These are phyloP conservation scores for Tragelaphus scriptus DNA, from an alignment of 2,113 vertebrate species.

Conservation along the genomic window DNA sequence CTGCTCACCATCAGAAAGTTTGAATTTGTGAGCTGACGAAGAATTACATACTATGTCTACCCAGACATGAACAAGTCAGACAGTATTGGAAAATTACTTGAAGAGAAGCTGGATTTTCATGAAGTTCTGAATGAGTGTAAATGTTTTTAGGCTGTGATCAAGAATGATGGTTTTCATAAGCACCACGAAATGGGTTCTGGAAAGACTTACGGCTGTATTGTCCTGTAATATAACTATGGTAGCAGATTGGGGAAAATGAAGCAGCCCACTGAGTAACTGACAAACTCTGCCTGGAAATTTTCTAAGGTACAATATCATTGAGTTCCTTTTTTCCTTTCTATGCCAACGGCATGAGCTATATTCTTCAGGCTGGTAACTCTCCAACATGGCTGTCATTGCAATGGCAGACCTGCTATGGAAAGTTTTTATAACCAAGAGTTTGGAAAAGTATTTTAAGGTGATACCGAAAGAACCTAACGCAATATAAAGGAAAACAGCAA, in stretches of 20 bases:
- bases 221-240: not conserved
- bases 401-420: not conserved
- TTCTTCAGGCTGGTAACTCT: not conserved
- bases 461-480: slow-evolving; percentile 46
- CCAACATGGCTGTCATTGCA: not conserved
- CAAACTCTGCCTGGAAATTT: slow-evolving; percentile 52
- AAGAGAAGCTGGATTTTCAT: slow-evolving; percentile 74
- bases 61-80: slow-evolving; percentile 54
- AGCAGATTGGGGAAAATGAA: slow-evolving; percentile 65
- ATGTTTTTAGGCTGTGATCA: slow-evolving; percentile 55
- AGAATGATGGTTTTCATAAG: slow-evolving; percentile 70
- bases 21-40: slow-evolving; percentile 55
- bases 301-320: slow-evolving; percentile 66
- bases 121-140: slow-evolving; percentile 75
- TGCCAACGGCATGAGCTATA: not conserved
- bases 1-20: slow-evolving; percentile 48
- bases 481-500: not conserved
- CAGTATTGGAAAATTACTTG: slow-evolving; percentile 83
- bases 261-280: slow-evolving; percentile 44
- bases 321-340: slow-evolving; percentile 42
- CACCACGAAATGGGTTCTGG: slow-evolving; percentile 60
- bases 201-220: slow-evolving; percentile 14
- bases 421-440: not conserved
- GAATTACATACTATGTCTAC: slow-evolving; percentile 37
- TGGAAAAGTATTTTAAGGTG: slow-evolving; percentile 62